A percentile compares a stretch with the other conserved stretches of the same genome.
Conservation (phyloP, 2,888 invertebrate genomes). For the Theodoxus fluviatilis region DNA sequence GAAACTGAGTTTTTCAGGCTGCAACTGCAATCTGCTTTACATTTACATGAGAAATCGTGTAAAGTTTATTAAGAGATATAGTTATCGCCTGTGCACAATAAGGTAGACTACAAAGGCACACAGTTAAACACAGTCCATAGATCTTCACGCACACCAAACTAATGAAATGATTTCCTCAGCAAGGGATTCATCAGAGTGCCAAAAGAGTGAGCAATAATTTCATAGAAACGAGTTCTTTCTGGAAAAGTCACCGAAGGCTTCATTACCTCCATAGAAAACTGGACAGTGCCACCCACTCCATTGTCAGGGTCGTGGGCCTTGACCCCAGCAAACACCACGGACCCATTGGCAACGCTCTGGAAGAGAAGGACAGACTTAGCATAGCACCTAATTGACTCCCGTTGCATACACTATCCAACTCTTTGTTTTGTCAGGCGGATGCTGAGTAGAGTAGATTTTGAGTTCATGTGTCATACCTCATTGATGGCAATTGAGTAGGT, state of each 20-base stretch:
- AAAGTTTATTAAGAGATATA: not conserved
- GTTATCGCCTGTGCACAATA: too few relatives aligned
- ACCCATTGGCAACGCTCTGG: constrained; percentile 40
- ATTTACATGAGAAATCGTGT: not conserved
- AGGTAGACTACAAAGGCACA: too few relatives aligned
- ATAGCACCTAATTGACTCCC: not conserved
- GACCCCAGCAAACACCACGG: constrained; percentile 40
- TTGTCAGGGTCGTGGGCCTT: constrained; percentile 49
- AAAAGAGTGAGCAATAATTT: not conserved
- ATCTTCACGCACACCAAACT: too few relatives aligned
- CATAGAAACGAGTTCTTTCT: not conserved
- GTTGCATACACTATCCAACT: not conserved
- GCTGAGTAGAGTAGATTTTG: not conserved
- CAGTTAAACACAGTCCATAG: too few relatives aligned
- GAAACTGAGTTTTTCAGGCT: not conserved
- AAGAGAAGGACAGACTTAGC: constrained; percentile 14
- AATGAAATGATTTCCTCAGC: not conserved
- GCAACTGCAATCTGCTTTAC: not conserved
- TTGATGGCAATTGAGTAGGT: not conserved
- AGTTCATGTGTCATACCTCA: not conserved
- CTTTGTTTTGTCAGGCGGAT: not conserved
- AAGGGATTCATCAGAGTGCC: not conserved
- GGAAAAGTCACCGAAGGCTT: not conserved
- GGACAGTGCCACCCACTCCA: constrained; percentile 41
- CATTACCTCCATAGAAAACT: constrained; percentile 48